Evolutionary conservation across 2,797 vertebrate genomes (phyloP).

Genomic region (Hypotaenidia philippensis): DNA sequence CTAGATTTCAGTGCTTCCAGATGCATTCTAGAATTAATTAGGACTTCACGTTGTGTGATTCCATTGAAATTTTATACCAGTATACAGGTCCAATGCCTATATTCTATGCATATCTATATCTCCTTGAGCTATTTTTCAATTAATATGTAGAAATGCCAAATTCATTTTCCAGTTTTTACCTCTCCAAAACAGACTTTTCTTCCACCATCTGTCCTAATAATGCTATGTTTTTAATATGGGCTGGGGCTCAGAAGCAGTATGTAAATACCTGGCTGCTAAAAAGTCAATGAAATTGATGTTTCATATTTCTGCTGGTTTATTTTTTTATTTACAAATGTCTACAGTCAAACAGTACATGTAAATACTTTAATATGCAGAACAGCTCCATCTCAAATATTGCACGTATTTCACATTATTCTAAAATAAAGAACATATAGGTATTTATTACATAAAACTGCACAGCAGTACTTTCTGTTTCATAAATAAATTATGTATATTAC

Average conservation of each 20-base stretch:
- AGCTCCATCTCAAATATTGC: not conserved
- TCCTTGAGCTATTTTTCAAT: not conserved
- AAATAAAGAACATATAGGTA: not conserved
- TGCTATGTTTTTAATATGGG: not conserved
- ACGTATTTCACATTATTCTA: not conserved
- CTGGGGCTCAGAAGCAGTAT: not conserved
- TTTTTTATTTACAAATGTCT: constrained; percentile 12
- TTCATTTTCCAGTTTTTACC: not conserved
- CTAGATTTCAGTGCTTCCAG: not conserved
- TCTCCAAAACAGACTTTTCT: not conserved
- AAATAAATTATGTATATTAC: not conserved
- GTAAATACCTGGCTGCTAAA: not conserved
- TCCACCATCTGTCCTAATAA: not conserved
- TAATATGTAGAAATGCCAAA: not conserved
- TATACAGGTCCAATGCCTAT: not conserved
- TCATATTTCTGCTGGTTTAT: not conserved
- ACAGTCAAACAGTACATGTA: not conserved
- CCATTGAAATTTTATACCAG: not conserved
- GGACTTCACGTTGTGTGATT: not conserved
- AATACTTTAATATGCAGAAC: not conserved
- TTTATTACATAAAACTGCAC: not conserved
- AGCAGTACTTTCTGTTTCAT: not conserved
- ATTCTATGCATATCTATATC: not conserved
- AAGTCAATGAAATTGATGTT: constrained; percentile 7
- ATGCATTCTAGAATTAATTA: not conserved